These are phyloP conservation scores for Chlamydotis undulata DNA, from an alignment of 2,113 vertebrate species.

Conservation along the genomic window DNA sequence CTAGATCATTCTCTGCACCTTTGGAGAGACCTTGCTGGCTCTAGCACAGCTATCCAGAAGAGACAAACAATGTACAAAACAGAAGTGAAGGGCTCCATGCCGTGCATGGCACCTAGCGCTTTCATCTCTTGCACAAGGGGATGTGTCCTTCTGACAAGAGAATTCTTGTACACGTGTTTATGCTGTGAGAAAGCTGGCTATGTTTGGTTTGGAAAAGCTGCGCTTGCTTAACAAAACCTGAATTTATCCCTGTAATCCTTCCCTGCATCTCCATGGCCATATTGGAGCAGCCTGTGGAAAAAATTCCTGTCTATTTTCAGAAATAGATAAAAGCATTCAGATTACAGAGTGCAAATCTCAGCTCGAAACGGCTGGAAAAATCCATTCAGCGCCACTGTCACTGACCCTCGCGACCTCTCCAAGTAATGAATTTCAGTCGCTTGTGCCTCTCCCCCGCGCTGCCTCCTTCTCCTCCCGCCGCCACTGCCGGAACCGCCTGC, in stretches of 20 bases:
- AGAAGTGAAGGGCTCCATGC: neutral
- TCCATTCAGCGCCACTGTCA: conserved; percentile 71
- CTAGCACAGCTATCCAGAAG: neutral
- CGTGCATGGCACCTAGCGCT: neutral
- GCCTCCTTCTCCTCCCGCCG: neutral
- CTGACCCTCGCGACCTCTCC: conserved; percentile 51
- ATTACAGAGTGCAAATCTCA: conserved; percentile 81
- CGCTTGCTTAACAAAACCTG: conserved; percentile 64
- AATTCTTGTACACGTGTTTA: neutral
- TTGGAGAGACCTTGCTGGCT: neutral
- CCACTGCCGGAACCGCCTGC: neutral
- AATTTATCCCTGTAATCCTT: conserved; percentile 78
- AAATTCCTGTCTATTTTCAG: conserved; percentile 89
- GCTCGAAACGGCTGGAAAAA: conserved; percentile 82
- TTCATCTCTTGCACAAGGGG: conserved; percentile 25
- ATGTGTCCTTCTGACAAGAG: neutral
- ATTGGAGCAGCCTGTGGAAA: conserved; percentile 85
- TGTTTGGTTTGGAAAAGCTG: conserved; percentile 69
- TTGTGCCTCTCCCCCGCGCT: neutral
- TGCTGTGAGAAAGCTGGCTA: conserved; percentile 26
- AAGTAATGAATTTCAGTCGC: conserved; percentile 72
- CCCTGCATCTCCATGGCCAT: conserved; percentile 75
- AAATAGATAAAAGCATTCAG: conserved; percentile 87
- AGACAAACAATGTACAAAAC: neutral
- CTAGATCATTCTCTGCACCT: conserved; percentile 24